phyloP scores from a whole-genome alignment of 2,113 vertebrate genomes.

The Lipophrys pholis region DNA sequence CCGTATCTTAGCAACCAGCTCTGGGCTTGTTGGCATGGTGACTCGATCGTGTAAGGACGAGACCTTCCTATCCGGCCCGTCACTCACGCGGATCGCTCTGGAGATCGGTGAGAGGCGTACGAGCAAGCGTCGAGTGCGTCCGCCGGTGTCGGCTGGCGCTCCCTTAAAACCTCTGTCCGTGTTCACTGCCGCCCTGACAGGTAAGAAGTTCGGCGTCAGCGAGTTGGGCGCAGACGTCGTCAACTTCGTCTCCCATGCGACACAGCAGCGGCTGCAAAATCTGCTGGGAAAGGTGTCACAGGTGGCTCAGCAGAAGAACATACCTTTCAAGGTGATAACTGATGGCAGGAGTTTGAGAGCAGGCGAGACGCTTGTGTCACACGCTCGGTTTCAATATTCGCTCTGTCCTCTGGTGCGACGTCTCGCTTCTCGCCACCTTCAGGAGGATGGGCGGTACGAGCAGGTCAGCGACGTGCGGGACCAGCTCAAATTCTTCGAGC shows the following conservation, averaged over 20 bases:
- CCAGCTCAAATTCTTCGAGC: slow-evolving; percentile 93
- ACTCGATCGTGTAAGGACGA: slow-evolving; percentile 96
- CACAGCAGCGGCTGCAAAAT: slow-evolving; percentile 92
- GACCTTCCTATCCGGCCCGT: slow-evolving; percentile 89
- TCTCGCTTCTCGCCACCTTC: slow-evolving; percentile 19
- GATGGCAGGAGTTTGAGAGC: not conserved
- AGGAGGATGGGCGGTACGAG: slow-evolving; percentile 91
- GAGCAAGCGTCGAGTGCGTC: too few relatives aligned
- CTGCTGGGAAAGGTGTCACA: slow-evolving; percentile 93
- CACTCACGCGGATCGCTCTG: slow-evolving; percentile 91
- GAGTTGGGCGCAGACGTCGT: slow-evolving; percentile 94
- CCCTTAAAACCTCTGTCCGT: not conserved
- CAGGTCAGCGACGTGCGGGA: slow-evolving; percentile 88
- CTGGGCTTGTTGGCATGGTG: slow-evolving; percentile 91
- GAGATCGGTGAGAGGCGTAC: slow-evolving; percentile 88
- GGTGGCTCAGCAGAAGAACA: slow-evolving; percentile 94
- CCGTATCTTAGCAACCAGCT: slow-evolving; percentile 95
- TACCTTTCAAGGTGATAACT: slow-evolving; percentile 88
- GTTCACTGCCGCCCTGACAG: slow-evolving; percentile 67
- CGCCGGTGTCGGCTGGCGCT: too few relatives aligned
- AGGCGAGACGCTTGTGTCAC: not conserved
- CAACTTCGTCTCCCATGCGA: slow-evolving; percentile 92
- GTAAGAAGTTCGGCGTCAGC: slow-evolving; percentile 91
- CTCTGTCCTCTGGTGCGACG: too few relatives aligned
- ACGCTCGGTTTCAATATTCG: not conserved